Evolutionary conservation across 1,140 invertebrate genomes (phyloP).

Genomic region (roundworm (Caenorhabditis elegans)): WBcel235 BX284606.5:10245501-10246000

Average conservation of each 20-base stretch:
- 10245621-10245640: neutral
- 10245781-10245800: slow-evolving; percentile 13
- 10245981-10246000: too few species aligned
- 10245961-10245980: too few species aligned
- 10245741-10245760: slow-evolving; percentile 3
- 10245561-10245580: slow-evolving; percentile 26
- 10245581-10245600: slow-evolving; percentile 28
- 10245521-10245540: neutral
- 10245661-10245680: too few species aligned
- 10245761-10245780: neutral
- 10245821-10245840: slow-evolving; percentile 18
- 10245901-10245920: neutral
- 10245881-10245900: neutral
- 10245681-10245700: too few species aligned
- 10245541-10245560: neutral
- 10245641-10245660: too few species aligned
- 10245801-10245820: slow-evolving; percentile 28
- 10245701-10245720: too few species aligned
- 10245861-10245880: slow-evolving; percentile 1
- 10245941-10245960: too few species aligned
- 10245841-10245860: neutral
- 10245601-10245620: slow-evolving; percentile 27
- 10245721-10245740: slow-evolving; percentile 16
- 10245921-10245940: too few species aligned
- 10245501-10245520: too few species aligned